Conservation (phyloP, 2,888 invertebrate genomes). For the Achlya flavicornis region DNA sequence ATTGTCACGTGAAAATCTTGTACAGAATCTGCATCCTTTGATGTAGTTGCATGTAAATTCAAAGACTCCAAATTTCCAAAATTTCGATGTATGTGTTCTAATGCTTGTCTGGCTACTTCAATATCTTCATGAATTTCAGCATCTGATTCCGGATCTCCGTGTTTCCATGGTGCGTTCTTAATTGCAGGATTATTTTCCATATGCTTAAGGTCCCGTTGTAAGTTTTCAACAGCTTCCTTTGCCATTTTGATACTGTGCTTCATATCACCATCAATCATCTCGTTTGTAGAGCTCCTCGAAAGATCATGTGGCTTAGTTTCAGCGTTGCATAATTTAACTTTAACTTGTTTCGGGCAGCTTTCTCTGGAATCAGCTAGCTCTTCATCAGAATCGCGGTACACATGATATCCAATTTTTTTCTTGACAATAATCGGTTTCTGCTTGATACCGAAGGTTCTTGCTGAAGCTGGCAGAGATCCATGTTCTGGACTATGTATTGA, state of each 20-base stretch:
- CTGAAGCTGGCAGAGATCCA: slow-evolving; percentile 32
- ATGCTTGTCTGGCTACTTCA: slow-evolving; percentile 61
- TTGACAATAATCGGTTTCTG: slow-evolving; percentile 63
- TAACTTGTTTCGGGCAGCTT: slow-evolving; percentile 64
- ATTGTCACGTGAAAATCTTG: slow-evolving; percentile 40
- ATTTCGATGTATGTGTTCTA: slow-evolving; percentile 62
- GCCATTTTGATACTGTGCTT: slow-evolving; percentile 68
- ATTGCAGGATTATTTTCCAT: slow-evolving; percentile 49
- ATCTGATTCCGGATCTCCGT: slow-evolving; percentile 45
- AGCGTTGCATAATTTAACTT: slow-evolving; percentile 65
- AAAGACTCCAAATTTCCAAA: slow-evolving; percentile 59
- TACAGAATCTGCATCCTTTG: slow-evolving; percentile 42
- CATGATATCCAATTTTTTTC: slow-evolving; percentile 62
- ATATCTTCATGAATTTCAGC: slow-evolving; percentile 62
- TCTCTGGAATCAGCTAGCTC: slow-evolving; percentile 60
- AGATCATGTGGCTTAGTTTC: slow-evolving; percentile 30
- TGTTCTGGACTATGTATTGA: slow-evolving; percentile 20
- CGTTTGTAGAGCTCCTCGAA: slow-evolving; percentile 21
- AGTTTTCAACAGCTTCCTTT: slow-evolving; percentile 69
- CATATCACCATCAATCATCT: slow-evolving; percentile 57
- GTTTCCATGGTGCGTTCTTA: slow-evolving; percentile 38
- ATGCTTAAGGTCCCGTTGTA: slow-evolving; percentile 61
- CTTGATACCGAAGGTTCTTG: slow-evolving; percentile 50
- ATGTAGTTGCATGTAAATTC: slow-evolving; percentile 44
- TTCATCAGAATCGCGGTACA: slow-evolving; percentile 70